A percentile compares a stretch with the other conserved stretches of the same genome.
phyloP scores from a whole-genome alignment of 2,797 vertebrate genomes.

The Enteromius thamalakanensis region DNA sequence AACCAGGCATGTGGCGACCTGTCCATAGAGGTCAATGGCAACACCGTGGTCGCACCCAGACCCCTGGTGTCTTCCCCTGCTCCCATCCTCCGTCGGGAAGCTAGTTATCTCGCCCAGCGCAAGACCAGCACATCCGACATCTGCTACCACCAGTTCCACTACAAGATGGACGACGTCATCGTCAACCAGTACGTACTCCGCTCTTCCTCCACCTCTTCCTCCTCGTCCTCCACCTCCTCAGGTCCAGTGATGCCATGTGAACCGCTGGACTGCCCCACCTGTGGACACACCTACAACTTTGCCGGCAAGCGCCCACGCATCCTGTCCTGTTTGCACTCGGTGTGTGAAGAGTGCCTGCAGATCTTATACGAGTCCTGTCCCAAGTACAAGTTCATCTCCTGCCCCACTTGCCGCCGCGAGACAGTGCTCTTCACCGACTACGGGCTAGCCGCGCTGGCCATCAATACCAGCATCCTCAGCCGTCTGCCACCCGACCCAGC shows the following conservation, averaged over 20 bases:
- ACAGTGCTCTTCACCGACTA: constrained; percentile 99
- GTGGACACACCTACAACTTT: constrained; percentile 96
- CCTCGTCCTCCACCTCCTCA: constrained; percentile 75
- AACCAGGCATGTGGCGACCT: constrained; percentile 96
- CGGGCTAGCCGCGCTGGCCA: constrained; percentile 93
- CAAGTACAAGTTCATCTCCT: constrained; percentile 99
- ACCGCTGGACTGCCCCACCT: constrained; percentile 97
- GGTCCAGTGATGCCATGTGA: constrained; percentile 85
- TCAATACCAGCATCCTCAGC: constrained; percentile 98
- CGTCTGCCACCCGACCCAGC: constrained; percentile 89
- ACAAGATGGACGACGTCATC: constrained; percentile 95
- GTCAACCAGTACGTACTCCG: constrained; percentile 96
- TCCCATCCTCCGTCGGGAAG: constrained; percentile 79
- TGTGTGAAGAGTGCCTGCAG: constrained; percentile 98
- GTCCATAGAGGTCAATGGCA: constrained; percentile 80
- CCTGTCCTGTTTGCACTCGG: constrained; percentile 97
- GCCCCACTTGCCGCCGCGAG: constrained; percentile 94
- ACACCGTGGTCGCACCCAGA: constrained; percentile 67
- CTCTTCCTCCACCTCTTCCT: constrained; percentile 76
- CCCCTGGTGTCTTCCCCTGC: constrained; percentile 74
- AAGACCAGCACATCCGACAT: constrained; percentile 84
- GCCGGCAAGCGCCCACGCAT: constrained; percentile 94
- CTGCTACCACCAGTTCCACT: constrained; percentile 95
- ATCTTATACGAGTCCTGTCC: constrained; percentile 99
- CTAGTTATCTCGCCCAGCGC: constrained; percentile 75